phyloP scores from a whole-genome alignment of 2,113 vertebrate species.

The Proteles cristata region DNA sequence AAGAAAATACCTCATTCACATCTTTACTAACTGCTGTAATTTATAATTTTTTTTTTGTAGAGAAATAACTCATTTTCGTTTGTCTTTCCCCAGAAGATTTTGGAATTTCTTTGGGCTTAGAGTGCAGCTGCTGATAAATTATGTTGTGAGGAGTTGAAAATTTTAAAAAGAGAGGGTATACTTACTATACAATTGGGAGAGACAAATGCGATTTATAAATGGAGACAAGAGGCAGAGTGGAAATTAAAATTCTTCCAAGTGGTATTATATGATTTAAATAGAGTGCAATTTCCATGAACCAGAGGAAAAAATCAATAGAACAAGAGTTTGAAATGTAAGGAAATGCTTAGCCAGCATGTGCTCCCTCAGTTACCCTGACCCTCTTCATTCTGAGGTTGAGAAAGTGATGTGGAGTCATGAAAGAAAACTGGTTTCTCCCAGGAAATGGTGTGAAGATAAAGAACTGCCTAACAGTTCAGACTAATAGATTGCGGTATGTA shows the following conservation, averaged over 20 bases:
- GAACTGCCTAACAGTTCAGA: slow-evolving; percentile 50
- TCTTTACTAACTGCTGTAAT: not conserved
- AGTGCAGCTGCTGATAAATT: slow-evolving; percentile 42
- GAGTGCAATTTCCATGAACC: slow-evolving; percentile 70
- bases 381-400: slow-evolving; percentile 26
- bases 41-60: not conserved
- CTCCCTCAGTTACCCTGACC: not conserved
- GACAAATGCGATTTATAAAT: slow-evolving; percentile 57
- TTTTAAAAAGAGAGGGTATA: slow-evolving; percentile 25
- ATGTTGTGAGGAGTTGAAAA: not conserved
- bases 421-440: slow-evolving; percentile 67
- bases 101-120: slow-evolving; percentile 3
- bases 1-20: slow-evolving; percentile 43
- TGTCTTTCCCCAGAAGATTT: not conserved
- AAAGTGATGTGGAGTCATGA: slow-evolving; percentile 43
- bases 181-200: slow-evolving; percentile 6
- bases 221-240: slow-evolving; percentile 66
- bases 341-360: slow-evolving; percentile 66
- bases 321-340: slow-evolving; percentile 55
- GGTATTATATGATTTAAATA: slow-evolving; percentile 78
- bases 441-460: slow-evolving; percentile 60
- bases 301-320: slow-evolving; percentile 69
- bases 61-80: not conserved
- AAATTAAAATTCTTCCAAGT: slow-evolving; percentile 77
- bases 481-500: slow-evolving; percentile 19